A percentile compares a stretch with the other conserved stretches of the same genome.
These are phyloP conservation scores for Alosa alosa DNA, from an alignment of 2,113 vertebrate genomes.

Conservation along the genomic window DNA sequence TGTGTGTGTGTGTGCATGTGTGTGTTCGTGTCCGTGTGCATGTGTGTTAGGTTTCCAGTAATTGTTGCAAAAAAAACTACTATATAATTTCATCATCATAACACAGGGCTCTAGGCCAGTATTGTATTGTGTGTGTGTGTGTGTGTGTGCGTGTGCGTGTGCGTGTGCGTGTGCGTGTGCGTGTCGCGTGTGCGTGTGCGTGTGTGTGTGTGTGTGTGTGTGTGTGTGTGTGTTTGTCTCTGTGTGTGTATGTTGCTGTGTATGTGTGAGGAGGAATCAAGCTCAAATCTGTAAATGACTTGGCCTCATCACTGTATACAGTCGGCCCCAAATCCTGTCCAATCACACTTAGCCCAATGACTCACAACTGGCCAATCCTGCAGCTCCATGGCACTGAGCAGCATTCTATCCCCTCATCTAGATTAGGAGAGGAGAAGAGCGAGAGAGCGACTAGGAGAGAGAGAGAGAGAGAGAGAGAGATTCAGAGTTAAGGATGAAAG, in stretches of 20 bases:
- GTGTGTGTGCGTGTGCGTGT: not conserved
- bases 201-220: not conserved
- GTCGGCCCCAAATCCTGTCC: slow-evolving; percentile 28
- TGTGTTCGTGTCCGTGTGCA: not conserved
- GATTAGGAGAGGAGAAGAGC: not conserved
- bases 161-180: not conserved
- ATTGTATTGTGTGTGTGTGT: not conserved
- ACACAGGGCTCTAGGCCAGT: slow-evolving; percentile 25
- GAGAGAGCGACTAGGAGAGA: not conserved
- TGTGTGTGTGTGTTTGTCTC: not conserved
- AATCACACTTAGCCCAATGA: slow-evolving; percentile 17
- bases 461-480: not conserved
- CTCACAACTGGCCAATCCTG: not conserved
- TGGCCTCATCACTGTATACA: slow-evolving; percentile 27
- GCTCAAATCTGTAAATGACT: slow-evolving; percentile 40
- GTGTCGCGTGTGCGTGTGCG: not conserved
- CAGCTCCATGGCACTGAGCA: not conserved
- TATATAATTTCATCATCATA: slow-evolving; percentile 44
- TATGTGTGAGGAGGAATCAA: slow-evolving; percentile 12
- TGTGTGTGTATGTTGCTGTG: not conserved
- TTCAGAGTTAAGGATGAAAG: not conserved
- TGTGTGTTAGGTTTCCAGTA: slow-evolving; percentile 29
- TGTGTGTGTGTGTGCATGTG: slow-evolving; percentile 2
- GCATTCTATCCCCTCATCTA: not conserved
- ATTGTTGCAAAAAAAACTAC: slow-evolving; percentile 37